Evolutionary conservation across 2,797 vertebrate genomes (phyloP).

Genomic region (Parauchenoglanis ngamensis): DNA sequence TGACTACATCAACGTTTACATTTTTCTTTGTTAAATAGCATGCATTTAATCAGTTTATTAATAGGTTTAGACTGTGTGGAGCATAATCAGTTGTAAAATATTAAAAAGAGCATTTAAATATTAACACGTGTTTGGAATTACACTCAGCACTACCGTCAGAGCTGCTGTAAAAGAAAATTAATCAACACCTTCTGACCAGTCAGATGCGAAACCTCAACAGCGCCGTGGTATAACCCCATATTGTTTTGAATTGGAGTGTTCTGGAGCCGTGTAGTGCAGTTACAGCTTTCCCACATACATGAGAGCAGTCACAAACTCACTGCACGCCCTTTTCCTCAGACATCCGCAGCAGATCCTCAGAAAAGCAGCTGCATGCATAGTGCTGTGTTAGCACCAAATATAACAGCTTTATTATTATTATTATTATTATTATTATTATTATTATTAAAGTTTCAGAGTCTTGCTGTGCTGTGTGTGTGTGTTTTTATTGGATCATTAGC

Average conservation of each 20-base stretch:
- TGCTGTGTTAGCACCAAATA: background rate
- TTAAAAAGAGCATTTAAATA: background rate
- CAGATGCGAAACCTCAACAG: background rate
- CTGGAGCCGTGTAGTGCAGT: background rate
- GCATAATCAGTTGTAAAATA: background rate
- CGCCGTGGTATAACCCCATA: background rate
- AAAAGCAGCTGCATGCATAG: background rate
- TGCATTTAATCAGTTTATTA: background rate
- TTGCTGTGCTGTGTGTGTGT: background rate
- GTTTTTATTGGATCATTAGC: slow-evolving; percentile 67
- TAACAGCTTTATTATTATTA: background rate
- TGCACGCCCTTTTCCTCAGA: slow-evolving; percentile 12
- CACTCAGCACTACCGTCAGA: background rate
- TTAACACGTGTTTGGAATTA: background rate
- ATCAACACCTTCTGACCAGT: background rate
- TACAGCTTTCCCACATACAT: background rate
- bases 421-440: no score
- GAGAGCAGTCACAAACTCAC: background rate
- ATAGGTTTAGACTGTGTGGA: background rate
- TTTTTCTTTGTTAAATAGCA: background rate
- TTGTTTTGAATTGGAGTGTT: background rate
- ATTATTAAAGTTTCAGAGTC: background rate
- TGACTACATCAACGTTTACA: background rate
- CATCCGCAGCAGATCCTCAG: background rate
- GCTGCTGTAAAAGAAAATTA: background rate